A percentile compares a stretch with the other conserved stretches of the same genome.
Evolutionary conservation across 1,140 invertebrate species (phyloP).

Genomic region (Pachyrhynchus sulphureomaculatus): DNA sequence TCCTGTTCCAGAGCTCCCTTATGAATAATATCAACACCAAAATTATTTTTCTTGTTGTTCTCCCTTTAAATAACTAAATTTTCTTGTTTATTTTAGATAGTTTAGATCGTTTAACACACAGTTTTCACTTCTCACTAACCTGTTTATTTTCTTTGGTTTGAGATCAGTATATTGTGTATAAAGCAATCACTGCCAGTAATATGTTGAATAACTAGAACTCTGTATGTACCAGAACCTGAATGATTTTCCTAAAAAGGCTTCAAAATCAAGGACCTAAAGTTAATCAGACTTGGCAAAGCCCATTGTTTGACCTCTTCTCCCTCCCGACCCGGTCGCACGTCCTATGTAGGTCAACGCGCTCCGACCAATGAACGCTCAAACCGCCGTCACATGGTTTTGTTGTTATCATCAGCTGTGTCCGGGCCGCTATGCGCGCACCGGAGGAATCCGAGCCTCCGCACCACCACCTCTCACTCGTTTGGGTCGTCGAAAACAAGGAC

Average conservation of each 20-base stretch:
- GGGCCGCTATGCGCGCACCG: conserved; percentile 41
- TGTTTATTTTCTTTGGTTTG: too few relatives aligned
- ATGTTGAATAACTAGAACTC: too few relatives aligned
- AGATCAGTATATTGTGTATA: too few relatives aligned
- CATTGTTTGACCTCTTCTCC: conserved; percentile 45
- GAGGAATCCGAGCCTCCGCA: conserved; percentile 10
- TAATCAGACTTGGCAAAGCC: conserved; percentile 14
- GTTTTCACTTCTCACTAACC: too few relatives aligned
- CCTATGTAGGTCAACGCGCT: conserved; percentile 48
- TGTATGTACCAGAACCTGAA: too few relatives aligned
- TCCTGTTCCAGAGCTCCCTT: too few relatives aligned
- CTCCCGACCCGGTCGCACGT: conserved; percentile 38
- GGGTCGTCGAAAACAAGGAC: conserved; percentile 21
- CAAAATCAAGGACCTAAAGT: conserved; percentile 17
- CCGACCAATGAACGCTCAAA: conserved; percentile 30
- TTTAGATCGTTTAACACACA: too few relatives aligned
- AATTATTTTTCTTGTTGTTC: too few relatives aligned
- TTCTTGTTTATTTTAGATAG: too few relatives aligned
- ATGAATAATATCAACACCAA: too few relatives aligned
- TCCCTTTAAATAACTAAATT: too few relatives aligned
- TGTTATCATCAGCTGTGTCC: conserved; percentile 54
- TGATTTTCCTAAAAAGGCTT: conserved; percentile 4
- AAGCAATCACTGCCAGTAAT: too few relatives aligned
- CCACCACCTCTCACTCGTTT: conserved; percentile 12
- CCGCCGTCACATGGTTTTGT: conserved; percentile 51